These are phyloP conservation scores for Athetis lepigone DNA, from an alignment of 2,888 invertebrate species.

Conservation along the genomic window DNA sequence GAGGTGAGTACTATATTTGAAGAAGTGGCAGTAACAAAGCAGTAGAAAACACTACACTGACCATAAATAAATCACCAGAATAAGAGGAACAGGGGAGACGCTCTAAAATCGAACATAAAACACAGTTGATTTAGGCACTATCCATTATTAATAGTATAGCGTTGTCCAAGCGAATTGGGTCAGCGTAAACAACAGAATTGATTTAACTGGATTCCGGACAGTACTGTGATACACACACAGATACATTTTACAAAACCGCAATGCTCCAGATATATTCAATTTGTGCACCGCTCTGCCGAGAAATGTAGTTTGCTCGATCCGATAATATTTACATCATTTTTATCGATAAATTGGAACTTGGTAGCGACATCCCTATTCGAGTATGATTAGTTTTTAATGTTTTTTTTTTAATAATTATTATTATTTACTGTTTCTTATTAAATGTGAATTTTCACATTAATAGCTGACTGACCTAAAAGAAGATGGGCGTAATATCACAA, in stretches of 20 bases:
- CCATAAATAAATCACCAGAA: no score
- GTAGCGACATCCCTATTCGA: constrained; percentile 35
- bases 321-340: constrained; percentile 58
- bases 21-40: no score
- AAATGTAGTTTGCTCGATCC: constrained; percentile 51
- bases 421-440: no score
- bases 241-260: constrained; percentile 58
- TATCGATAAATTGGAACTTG: constrained; percentile 49
- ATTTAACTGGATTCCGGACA: constrained; percentile 35
- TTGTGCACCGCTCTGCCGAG: constrained; percentile 46
- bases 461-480: no score
- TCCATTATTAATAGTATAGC: background rate
- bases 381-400: no score
- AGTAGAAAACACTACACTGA: no score
- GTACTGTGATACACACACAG: constrained; percentile 11
- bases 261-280: constrained; percentile 61
- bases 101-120: background rate
- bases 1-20: no score
- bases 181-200: constrained; percentile 32
- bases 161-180: constrained; percentile 20
- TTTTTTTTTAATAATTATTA: no score
- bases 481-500: no score
- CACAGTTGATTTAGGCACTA: background rate
- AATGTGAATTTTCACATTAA: no score
- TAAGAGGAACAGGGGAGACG: no score